Base-by-base conservation (phyloP, 2,888 invertebrate genomes). In the Boloria selene region DNA sequence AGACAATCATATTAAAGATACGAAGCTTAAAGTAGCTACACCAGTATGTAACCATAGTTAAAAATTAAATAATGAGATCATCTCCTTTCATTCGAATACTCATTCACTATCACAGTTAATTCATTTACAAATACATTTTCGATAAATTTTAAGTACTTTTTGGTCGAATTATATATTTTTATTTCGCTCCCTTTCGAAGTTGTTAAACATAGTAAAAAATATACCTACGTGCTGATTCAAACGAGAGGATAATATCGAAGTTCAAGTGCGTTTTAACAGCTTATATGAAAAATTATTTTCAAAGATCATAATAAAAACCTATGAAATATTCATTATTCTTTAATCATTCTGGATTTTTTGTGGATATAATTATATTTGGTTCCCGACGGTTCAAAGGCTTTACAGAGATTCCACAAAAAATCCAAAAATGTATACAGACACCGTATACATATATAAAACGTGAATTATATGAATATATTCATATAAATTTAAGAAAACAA, bases 51-150 rank as follows among this genome's bases (percentile, higher is more conserved):
- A 51, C 50, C 47, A 26, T 50, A 50, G 56, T 67, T 62, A 51
- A 62, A 68, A 65, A 65, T 65, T 62, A 66, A 62, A 63, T 60
- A 59, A 66, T 75, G 74, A 76, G 74, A 72, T 78, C 73, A 73
- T 77, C 73, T 70, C 74, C 74, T 72, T 74, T 72, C 65, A 69
- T 72, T 61, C 68, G 61, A 70, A 75, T 75, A 74, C 73, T 76
- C 78, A 72, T 77, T 82, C 83, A 84, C 88, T 90, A 90, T 90
- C 90, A 90, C 90, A 90, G 90, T 83, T 88, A 84, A 84, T 82
- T 82, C 81, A 84, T 87, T 84, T 87, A 88, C 81, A 85, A 79
- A 76, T 83, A 83, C 72, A 54, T 76, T 85, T 81, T 84, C 82
- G 82, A 77, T 82, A 77, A 79, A 74, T 75, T 61, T 82, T 81